A percentile compares a stretch with the other conserved stretches of the same genome.
These are phyloP conservation scores for Xanthia togata DNA, from an alignment of 2,888 invertebrate genomes.

Conservation along the genomic window DNA sequence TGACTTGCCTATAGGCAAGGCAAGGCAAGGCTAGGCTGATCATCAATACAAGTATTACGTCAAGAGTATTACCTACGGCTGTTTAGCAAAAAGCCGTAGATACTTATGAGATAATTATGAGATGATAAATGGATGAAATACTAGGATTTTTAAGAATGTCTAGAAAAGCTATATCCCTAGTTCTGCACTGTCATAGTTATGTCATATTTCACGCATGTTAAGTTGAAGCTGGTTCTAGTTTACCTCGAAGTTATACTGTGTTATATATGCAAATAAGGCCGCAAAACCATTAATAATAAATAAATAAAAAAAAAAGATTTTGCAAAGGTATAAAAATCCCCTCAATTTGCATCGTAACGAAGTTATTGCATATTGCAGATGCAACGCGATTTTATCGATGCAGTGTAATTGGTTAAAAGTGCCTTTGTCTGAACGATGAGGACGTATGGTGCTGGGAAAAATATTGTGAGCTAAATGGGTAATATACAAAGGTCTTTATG, in stretches of 20 bases:
- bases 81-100: not conserved
- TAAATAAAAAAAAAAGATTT: not conserved
- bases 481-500: not conserved
- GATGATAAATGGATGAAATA: not conserved
- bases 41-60: not conserved
- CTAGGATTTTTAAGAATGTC: not conserved
- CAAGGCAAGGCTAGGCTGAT: not conserved
- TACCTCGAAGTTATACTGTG: not conserved
- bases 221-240: not conserved
- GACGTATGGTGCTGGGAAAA: not conserved
- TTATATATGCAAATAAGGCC: too few species aligned
- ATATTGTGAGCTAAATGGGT: not conserved
- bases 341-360: slow-evolving; percentile 25
- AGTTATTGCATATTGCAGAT: slow-evolving; percentile 29
- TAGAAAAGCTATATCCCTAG: too few species aligned
- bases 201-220: too few species aligned
- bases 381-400: slow-evolving; percentile 35
- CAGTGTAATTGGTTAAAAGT: slow-evolving; percentile 42
- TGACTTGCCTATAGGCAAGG: too few species aligned
- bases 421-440: not conserved
- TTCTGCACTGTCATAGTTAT: too few species aligned
- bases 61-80: not conserved
- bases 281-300: too few species aligned
- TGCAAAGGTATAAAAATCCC: not conserved
- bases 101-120: too few species aligned